Evolutionary conservation across 2,797 vertebrate genomes (phyloP).

Genomic region (Tragelaphus oryx): DNA sequence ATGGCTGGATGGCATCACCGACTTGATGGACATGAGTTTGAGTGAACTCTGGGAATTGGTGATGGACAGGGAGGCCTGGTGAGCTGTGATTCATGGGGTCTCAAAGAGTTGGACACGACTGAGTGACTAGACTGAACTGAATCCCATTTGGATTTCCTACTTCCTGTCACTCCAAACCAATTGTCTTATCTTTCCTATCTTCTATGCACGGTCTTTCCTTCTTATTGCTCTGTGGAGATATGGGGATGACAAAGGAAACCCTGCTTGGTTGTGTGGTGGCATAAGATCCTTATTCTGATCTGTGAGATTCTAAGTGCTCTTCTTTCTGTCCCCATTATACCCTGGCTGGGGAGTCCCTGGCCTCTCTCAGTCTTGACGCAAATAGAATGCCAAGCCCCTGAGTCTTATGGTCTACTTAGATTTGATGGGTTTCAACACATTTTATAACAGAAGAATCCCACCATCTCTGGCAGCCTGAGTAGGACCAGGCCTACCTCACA

Average conservation of each 20-base stretch:
- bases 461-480: neutral
- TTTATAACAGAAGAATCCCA: neutral
- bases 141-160: neutral
- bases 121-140: too few species aligned
- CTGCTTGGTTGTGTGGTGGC: neutral
- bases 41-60: too few species aligned
- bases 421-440: neutral
- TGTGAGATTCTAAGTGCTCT: neutral
- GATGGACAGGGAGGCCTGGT: too few species aligned
- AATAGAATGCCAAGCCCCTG: neutral
- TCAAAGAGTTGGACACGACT: too few species aligned
- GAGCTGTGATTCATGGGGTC: too few species aligned
- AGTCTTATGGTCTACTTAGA: neutral
- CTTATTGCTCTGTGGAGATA: neutral
- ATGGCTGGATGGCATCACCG: too few species aligned
- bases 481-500: neutral
- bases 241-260: neutral
- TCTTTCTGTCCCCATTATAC: too few species aligned
- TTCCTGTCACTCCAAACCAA: neutral
- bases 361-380: neutral
- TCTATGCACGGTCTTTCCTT: neutral
- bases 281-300: neutral
- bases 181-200: neutral
- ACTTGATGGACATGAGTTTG: too few species aligned
- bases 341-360: neutral